A percentile compares a stretch with the other conserved stretches of the same genome.
Conservation (phyloP, 2,113 vertebrate species). For the Phrynosoma blainvillii region DNA sequence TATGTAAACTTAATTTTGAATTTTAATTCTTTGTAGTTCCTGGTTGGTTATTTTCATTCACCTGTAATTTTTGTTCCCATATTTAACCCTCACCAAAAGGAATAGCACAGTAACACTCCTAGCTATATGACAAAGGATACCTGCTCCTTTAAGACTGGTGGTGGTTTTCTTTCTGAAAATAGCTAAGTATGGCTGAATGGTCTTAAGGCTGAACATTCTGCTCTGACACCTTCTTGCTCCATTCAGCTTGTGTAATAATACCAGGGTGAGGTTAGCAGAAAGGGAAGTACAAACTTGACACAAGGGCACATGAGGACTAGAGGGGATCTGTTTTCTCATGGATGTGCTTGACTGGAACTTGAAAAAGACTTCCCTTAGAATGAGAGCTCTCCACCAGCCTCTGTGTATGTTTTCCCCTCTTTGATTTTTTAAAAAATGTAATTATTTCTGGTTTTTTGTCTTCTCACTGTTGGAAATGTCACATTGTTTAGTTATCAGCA, state of each 20-base stretch:
- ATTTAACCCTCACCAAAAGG: neutral
- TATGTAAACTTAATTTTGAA: neutral
- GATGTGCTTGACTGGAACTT: constrained; percentile 15
- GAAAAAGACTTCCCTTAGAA: constrained; percentile 32
- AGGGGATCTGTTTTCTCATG: neutral
- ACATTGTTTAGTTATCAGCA: constrained; percentile 61
- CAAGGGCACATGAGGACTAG: neutral
- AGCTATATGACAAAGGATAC: neutral
- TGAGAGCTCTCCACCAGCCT: constrained; percentile 28
- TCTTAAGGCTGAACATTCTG: neutral
- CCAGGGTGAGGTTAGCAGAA: neutral
- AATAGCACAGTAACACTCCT: neutral
- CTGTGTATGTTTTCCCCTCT: neutral
- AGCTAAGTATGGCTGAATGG: neutral
- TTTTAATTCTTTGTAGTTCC: neutral
- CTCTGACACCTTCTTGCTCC: neutral
- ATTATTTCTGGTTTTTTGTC: constrained; percentile 66
- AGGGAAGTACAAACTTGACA: neutral
- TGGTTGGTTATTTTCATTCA: neutral
- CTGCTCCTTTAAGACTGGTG: neutral
- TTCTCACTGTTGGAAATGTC: constrained; percentile 62
- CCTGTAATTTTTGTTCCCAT: neutral
- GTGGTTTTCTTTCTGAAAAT: neutral
- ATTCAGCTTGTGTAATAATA: neutral
- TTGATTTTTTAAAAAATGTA: constrained; percentile 44